Base-by-base conservation (phyloP, 2,113 vertebrate species). In the Misgurnus anguillicaudatus region DNA sequence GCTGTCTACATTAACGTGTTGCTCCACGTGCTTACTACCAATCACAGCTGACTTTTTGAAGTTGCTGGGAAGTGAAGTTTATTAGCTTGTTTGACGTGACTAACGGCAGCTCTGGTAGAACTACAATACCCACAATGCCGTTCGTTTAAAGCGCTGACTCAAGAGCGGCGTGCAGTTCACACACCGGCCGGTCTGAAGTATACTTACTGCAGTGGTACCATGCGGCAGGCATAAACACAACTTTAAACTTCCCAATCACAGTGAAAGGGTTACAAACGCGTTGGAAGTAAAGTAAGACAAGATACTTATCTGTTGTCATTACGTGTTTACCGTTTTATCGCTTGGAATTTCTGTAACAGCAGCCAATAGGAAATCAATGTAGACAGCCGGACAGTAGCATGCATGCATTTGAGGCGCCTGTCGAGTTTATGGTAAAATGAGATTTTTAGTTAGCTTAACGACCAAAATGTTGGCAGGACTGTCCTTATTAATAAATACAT, bases 111-210 rank as follows among this genome's bases (percentile, higher is more conserved):
- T 0, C 6, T 5, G 3, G 2, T 6, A 9, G 39, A 45, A 84
- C 79, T 81, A 78, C 83, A 81, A 39, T 58, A 21, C 79, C 83
- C 79, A 81, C 6, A 81, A 75, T 75, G 13, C 79, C 4, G 9
- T 41, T 77, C 80, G 6, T 16, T 9, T 38, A 31, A n/a, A n/a
- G 16, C 17, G 6, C 9, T 19, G 69, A 57, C 47, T 13, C 4
- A 38, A 14, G 7, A 21, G 41, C 41, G 41, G 72, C 72, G 53
- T 80, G 62, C 48, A 5, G 0, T 13, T 11, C 6, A 11, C 51
- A 45, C n/a, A 68, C 57, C 16, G 58, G 64, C 65, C 64, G 65
- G 75, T 77, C n/a, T 11, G 60, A 31, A 45, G 62, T n/a, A 66
- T 45, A 38, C 70, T 75, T 36, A 58, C 61, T 58, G 78, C 38